phyloP scores from a whole-genome alignment of 2,113 vertebrate genomes.

The Cynopterus brachyotis region DNA sequence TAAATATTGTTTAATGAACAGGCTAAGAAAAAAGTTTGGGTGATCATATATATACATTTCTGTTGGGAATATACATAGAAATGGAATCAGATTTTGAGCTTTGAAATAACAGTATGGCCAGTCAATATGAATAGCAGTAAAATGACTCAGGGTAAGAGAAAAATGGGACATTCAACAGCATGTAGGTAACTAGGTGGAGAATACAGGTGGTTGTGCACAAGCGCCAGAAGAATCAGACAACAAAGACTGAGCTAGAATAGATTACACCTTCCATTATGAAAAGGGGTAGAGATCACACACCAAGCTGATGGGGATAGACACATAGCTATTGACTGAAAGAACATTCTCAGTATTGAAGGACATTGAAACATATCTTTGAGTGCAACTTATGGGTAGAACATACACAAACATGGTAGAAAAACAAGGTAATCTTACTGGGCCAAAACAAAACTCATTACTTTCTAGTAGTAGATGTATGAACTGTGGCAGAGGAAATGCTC shows the following conservation, averaged over 20 bases:
- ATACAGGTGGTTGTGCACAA: neutral
- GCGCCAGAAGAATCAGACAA: neutral
- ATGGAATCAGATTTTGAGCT: neutral
- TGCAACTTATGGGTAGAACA: neutral
- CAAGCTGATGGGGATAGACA: neutral
- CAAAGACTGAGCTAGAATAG: neutral
- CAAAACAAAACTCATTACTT: neutral
- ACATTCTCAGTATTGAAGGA: neutral
- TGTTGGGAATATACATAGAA: neutral
- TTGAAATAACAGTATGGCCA: neutral
- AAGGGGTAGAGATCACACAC: neutral
- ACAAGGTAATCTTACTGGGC: neutral
- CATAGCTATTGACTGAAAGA: neutral
- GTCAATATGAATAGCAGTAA: neutral
- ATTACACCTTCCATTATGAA: neutral
- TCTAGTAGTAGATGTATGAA: neutral
- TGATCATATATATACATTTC: neutral
- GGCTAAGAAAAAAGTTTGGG: neutral
- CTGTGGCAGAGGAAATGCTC: neutral
- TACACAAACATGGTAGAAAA: neutral
- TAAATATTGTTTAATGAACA: neutral
- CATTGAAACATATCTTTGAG: neutral
- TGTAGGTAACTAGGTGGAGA: neutral
- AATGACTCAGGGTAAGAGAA: neutral
- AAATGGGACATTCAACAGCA: neutral